Percentiles rank a stretch among this genome's conserved stretches.
These are phyloP conservation scores for Drosophila antonietae DNA, from an alignment of 2,888 invertebrate genomes.

Conservation along the genomic window DNA sequence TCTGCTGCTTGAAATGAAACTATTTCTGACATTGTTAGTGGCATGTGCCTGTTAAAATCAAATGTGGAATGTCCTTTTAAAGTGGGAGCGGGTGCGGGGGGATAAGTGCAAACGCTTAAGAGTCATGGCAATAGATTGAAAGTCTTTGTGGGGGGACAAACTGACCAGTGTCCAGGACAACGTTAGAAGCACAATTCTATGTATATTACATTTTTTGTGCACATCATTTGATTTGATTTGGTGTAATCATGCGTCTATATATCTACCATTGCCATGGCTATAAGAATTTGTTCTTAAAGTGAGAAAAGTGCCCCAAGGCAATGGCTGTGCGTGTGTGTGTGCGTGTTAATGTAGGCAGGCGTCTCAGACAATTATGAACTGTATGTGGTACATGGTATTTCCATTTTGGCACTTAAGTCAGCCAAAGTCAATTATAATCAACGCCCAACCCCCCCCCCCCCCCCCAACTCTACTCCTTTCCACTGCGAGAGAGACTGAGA, in stretches of 20 bases:
- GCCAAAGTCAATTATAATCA: conserved; percentile 84
- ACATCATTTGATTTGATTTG: conserved; percentile 73
- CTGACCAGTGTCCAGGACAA: conserved; percentile 75
- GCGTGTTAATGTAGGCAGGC: conserved; percentile 24
- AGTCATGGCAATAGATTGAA: conserved; percentile 65
- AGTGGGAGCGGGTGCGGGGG: background rate
- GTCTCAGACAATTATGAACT: conserved; percentile 51
- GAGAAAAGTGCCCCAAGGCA: conserved; percentile 33
- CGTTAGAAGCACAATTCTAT: conserved; percentile 26
- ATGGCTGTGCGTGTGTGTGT: conserved; percentile 5
- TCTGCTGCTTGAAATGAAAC: conserved; percentile 30
- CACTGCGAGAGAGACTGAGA: conserved; percentile 13
- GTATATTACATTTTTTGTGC: conserved; percentile 68
- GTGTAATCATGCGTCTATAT: conserved; percentile 45
- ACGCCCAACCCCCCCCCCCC: conserved; percentile 37
- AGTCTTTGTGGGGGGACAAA: conserved; percentile 1
- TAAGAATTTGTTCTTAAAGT: conserved; percentile 28
- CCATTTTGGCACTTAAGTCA: conserved; percentile 84
- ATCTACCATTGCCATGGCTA: conserved; percentile 29
- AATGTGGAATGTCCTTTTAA: conserved; percentile 33
- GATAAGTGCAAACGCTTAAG: conserved; percentile 46
- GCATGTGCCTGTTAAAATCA: background rate
- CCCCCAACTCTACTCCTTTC: background rate
- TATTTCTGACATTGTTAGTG: conserved; percentile 32
- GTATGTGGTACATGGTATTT: conserved; percentile 82